These are phyloP conservation scores for Falcunculus frontatus DNA, from an alignment of 2,113 vertebrate species.

Conservation along the genomic window DNA sequence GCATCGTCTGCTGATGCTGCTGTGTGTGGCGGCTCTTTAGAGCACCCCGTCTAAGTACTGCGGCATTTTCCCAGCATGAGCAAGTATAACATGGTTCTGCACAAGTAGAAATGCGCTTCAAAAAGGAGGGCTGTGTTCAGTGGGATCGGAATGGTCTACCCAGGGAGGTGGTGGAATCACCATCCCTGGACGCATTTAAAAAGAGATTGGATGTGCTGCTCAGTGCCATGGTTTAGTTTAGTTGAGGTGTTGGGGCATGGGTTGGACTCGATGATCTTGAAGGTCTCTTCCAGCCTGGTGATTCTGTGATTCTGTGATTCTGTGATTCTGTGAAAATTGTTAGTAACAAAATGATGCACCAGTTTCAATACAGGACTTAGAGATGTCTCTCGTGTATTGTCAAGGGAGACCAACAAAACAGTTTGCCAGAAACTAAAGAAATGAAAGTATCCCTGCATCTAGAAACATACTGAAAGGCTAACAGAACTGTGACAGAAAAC, in stretches of 20 bases:
- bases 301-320: too few relatives aligned
- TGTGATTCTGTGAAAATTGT: neutral
- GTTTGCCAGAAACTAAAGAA: neutral
- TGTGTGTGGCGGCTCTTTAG: neutral
- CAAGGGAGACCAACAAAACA: neutral
- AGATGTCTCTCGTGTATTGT: neutral
- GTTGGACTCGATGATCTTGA: too few relatives aligned
- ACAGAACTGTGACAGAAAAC: neutral
- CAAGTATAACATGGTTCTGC: neutral
- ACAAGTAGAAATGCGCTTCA: neutral
- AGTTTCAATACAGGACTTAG: neutral
- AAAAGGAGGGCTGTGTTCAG: neutral
- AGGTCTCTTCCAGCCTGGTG: too few relatives aligned
- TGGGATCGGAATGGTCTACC: too few relatives aligned
- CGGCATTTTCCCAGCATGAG: neutral
- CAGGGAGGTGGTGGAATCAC: too few relatives aligned
- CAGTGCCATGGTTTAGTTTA: too few relatives aligned
- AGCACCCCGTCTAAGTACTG: neutral
- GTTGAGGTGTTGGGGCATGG: too few relatives aligned
- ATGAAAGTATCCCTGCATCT: neutral
- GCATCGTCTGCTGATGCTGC: neutral
- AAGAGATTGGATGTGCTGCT: too few relatives aligned
- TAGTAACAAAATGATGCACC: neutral
- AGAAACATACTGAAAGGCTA: constrained; percentile 44
- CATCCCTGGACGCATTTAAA: too few relatives aligned